phyloP scores from a whole-genome alignment of 1,140 invertebrate genomes.

The Habropoda laboriosa region DNA sequence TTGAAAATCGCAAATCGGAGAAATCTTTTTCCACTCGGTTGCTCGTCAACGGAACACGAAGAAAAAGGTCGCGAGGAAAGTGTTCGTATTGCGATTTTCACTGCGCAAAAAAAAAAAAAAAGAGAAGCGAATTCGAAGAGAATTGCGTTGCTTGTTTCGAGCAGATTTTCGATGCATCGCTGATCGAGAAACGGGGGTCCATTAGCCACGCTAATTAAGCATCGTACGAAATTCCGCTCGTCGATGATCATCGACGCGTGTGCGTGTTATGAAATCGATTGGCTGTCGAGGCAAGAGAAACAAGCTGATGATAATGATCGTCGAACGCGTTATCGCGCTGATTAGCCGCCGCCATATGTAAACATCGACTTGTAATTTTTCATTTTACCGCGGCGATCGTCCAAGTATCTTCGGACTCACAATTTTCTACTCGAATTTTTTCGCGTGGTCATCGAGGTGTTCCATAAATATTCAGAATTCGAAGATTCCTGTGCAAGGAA shows the following conservation, averaged over 20 bases:
- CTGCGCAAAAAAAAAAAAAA: too few relatives aligned
- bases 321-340: not conserved
- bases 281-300: not conserved
- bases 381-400: too few relatives aligned
- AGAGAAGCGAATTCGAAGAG: not conserved
- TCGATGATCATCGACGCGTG: not conserved
- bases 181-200: too few relatives aligned
- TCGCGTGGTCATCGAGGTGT: too few relatives aligned
- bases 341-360: not conserved
- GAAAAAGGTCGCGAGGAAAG: conserved; percentile 1
- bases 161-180: not conserved
- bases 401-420: too few relatives aligned
- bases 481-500: too few relatives aligned
- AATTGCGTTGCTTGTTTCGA: not conserved
- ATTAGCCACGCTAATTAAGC: conserved; percentile 6
- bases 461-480: too few relatives aligned
- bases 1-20: not conserved
- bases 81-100: not conserved
- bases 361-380: not conserved
- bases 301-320: not conserved
- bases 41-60: not conserved
- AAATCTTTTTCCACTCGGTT: not conserved
- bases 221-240: conserved; percentile 13
- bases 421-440: too few relatives aligned
- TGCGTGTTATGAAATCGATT: not conserved